Evolutionary conservation across 2,888 invertebrate species (phyloP), one percentile per base, ranked within the genome.

Genomic region (Caenorhabditis imperialis): DNA sequence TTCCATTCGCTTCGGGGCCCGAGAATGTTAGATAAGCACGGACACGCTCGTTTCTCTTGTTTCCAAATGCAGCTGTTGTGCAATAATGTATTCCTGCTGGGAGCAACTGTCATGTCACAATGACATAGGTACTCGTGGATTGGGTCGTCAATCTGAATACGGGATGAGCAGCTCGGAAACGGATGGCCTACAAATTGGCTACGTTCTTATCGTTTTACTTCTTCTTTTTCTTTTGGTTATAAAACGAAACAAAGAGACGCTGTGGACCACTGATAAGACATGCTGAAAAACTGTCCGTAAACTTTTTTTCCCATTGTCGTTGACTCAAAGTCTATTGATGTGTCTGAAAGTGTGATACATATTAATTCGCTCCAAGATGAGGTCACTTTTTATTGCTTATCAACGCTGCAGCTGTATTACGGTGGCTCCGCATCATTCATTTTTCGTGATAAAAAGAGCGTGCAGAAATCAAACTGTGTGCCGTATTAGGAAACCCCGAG

Each of bases 71-170:
- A 71, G 54, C 48, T 61, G 71, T 62, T 54, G 57, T 58, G 51
- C 30, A 22, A 45, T 69, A 53, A 69, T 53, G 58, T 30, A 69
- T 60, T 45, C 69, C 10, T 18, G 12, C 23, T 16, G 27, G n/a
- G 12, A 44, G 53, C 12, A 20, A 53, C 42, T 35, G 48, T 25
- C 27, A 42, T 65, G 63, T 55, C 63, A 45, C 30, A 45, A 54
- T 44, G 57, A 37, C 18, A 37, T 53, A 38, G 47, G 57, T 48
- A 27, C 58, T 30, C 22, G n/a, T 23, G 38, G 51, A 54, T 33
- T 18, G n/a, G 44, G 53, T 70, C 57, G 62, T 71, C 62, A 71
- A 62, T 71, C 62, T 71, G 71, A 71, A 71, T 71, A 35, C 25
- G 3, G 8, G 60, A 70, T 70, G 42, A 38, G 50, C 7, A 0